Evolutionary conservation across 2,797 vertebrate genomes (phyloP).

Genomic region (Natrix natrix): DNA sequence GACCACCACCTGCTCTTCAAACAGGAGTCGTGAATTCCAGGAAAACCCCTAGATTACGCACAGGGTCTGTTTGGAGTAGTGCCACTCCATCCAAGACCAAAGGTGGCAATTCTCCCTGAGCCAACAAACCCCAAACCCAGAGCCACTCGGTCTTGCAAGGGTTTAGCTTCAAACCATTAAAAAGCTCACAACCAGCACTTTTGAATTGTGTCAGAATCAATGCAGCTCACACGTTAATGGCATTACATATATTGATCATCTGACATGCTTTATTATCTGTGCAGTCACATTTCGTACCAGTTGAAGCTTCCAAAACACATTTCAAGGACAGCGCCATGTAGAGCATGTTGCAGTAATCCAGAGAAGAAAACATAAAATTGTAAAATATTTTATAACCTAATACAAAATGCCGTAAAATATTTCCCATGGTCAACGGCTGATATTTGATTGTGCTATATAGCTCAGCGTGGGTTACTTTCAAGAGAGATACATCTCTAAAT

Average conservation of each 20-base stretch:
- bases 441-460: background rate
- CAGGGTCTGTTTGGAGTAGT: too few relatives aligned
- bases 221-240: background rate
- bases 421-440: background rate
- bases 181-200: background rate
- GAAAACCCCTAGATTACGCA: too few relatives aligned
- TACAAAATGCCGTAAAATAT: background rate
- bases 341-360: background rate
- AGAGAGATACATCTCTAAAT: background rate
- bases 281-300: background rate
- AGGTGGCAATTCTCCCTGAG: too few relatives aligned
- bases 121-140: too few relatives aligned
- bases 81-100: too few relatives aligned
- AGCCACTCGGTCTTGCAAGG: too few relatives aligned
- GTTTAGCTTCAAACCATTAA: too few relatives aligned
- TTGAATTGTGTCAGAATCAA: background rate
- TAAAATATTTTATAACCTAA: background rate
- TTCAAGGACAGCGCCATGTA: background rate
- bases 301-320: background rate
- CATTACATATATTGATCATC: background rate
- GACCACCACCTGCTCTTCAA: too few relatives aligned
- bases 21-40: too few relatives aligned
- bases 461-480: background rate
- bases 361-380: background rate
- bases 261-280: background rate